These are phyloP conservation scores for Trinectes maculatus DNA, from an alignment of 2,113 vertebrate genomes.

Conservation along the genomic window DNA sequence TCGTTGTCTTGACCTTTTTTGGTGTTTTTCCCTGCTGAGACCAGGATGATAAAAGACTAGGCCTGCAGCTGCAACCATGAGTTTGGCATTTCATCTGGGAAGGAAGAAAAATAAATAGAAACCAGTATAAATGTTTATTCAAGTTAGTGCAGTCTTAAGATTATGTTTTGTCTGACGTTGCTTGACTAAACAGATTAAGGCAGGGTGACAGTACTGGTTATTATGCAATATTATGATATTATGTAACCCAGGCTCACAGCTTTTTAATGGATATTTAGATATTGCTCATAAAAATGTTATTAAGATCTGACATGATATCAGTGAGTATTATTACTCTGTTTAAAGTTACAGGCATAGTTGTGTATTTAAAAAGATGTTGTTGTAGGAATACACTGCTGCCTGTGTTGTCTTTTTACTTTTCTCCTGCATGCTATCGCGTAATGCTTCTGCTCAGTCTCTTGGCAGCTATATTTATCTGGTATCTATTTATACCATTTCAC, in stretches of 20 bases:
- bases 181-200: conserved; percentile 1
- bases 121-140: not conserved
- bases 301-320: not conserved
- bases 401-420: conserved; percentile 40
- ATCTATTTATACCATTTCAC: conserved; percentile 79
- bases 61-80: not conserved
- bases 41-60: conserved; percentile 14
- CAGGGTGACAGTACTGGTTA: not conserved
- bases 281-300: not conserved
- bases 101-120: not conserved
- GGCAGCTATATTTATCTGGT: conserved; percentile 77
- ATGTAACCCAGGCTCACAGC: not conserved
- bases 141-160: no score
- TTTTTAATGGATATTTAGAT: not conserved
- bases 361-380: no score
- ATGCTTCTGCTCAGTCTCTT: conserved; percentile 67
- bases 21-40: conserved; percentile 50
- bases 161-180: not conserved
- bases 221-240: not conserved
- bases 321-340: not conserved
- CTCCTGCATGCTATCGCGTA: conserved; percentile 27
- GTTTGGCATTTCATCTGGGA: not conserved
- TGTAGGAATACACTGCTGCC: conserved; percentile 25
- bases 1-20: conserved; percentile 73
- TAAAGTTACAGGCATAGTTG: no score